These are phyloP conservation scores for Cyprinodon tularosa DNA, from an alignment of 2,113 vertebrate species.

Conservation along the genomic window DNA sequence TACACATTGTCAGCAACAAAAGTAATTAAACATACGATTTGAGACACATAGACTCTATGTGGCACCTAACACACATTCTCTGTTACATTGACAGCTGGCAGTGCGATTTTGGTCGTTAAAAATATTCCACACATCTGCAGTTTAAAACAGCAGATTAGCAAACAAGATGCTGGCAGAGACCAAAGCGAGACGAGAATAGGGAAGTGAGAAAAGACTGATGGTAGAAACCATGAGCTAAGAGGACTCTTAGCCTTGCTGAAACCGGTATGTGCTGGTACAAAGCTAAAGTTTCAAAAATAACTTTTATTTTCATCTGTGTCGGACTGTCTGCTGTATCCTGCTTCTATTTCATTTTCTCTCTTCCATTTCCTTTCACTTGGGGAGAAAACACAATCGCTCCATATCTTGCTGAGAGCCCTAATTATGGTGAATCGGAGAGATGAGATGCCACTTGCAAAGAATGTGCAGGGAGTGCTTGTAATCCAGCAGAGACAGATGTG, in stretches of 20 bases:
- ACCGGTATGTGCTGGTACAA: conserved; percentile 35
- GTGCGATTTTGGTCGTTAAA: conserved; percentile 30
- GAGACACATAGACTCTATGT: conserved; percentile 3
- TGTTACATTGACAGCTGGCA: conserved; percentile 37
- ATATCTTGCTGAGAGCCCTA: conserved; percentile 62
- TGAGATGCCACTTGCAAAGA: conserved; percentile 42
- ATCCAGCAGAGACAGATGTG: conserved; percentile 55
- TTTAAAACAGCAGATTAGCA: conserved; percentile 49
- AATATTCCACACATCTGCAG: conserved; percentile 50
- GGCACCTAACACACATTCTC: not conserved
- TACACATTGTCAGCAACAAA: not conserved
- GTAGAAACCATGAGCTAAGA: conserved; percentile 46
- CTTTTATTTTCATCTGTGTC: conserved; percentile 13
- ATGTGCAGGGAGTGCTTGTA: conserved; percentile 23
- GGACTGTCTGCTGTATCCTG: conserved; percentile 23
- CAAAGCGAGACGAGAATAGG: conserved; percentile 28
- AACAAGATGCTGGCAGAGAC: conserved; percentile 2
- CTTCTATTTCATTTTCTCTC: conserved; percentile 45
- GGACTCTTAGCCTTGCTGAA: conserved; percentile 49
- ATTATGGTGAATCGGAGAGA: conserved; percentile 67
- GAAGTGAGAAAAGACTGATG: conserved; percentile 64
- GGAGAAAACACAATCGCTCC: conserved; percentile 60
- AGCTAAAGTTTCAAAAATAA: conserved; percentile 53
- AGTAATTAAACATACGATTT: conserved; percentile 20
- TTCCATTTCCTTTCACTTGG: conserved; percentile 39